Percentiles rank a stretch among this genome's conserved stretches.
Evolutionary conservation across 1,140 invertebrate species (phyloP).

Genomic region (Eurosta solidaginis): DNA sequence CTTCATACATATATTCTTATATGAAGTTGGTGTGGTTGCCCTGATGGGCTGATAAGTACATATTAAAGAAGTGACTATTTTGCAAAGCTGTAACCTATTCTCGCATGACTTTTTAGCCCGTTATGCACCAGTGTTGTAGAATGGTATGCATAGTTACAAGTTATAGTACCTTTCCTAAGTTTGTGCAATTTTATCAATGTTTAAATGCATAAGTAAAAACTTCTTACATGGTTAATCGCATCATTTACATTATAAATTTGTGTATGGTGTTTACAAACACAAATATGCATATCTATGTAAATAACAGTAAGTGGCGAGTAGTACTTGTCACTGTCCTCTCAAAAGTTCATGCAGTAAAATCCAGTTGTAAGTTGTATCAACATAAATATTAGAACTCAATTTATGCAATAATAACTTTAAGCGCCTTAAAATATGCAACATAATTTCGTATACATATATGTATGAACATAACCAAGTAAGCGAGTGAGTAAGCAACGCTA

Average conservation of each 20-base stretch:
- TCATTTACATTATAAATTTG: background rate
- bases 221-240: background rate
- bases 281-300: background rate
- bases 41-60: too few species aligned
- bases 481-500: background rate
- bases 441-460: background rate
- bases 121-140: too few species aligned
- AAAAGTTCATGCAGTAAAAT: constrained; percentile 8
- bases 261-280: background rate
- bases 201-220: background rate
- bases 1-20: too few species aligned
- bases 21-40: too few species aligned
- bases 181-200: background rate
- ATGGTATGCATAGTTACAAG: too few species aligned
- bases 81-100: too few species aligned
- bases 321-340: background rate
- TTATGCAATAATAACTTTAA: constrained; percentile 7
- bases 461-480: background rate
- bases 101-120: too few species aligned
- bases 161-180: too few species aligned
- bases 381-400: constrained; percentile 5
- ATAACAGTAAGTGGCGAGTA: background rate
- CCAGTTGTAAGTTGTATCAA: constrained; percentile 9
- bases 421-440: constrained; percentile 23
- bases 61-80: too few species aligned